Evolutionary conservation across 2,888 invertebrate species (phyloP), one percentile per base, ranked within the genome.

Genomic region (Dugesia japonica): DNA sequence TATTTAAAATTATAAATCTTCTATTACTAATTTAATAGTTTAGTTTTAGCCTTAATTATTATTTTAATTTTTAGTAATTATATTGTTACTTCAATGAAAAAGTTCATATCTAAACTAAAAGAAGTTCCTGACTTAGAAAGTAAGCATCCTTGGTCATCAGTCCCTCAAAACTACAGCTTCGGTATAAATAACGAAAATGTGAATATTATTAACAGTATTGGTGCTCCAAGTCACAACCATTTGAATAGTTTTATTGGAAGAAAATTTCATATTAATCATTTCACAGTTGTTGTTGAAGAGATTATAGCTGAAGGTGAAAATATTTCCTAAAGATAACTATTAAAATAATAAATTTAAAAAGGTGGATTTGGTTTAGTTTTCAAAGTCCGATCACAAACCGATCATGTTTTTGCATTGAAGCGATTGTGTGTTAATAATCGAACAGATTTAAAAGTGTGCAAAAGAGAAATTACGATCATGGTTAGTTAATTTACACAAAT

Each of bases 331-430:
- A n/a, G n/a, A n/a, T n/a, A n/a, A n/a, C n/a, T n/a, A n/a, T n/a
- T n/a, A n/a, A n/a, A n/a, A n/a, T n/a, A n/a, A n/a, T n/a, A n/a
- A n/a, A n/a, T n/a, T n/a, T n/a, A n/a, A n/a, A n/a, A n/a, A 92
- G 92, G 92, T 84, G 93, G 93, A 79, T 93, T 93, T 87, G 92
- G 92, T 75, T 89, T 94, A 82, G 92, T 93, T 56, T 93, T 92
- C 86, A 87, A 92, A 81, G 92, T 91, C 74, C 90, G 89, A 84
- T 89, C 88, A 81, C 82, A 83, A 76, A 84, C 84, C 79, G 88
- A 88, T 77, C 88, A 89, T 80, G 82, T 83, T 72, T 92, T 90
- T 87, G 93, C 93, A 74, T 88, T 93, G 78, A 93, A 93, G 85
- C 88, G 93, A 79, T 91, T 93, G 89, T 92, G 91, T 85, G 92